These are phyloP conservation scores for Centroberyx gerrardi DNA, from an alignment of 2,797 vertebrate genomes.

Conservation along the genomic window DNA sequence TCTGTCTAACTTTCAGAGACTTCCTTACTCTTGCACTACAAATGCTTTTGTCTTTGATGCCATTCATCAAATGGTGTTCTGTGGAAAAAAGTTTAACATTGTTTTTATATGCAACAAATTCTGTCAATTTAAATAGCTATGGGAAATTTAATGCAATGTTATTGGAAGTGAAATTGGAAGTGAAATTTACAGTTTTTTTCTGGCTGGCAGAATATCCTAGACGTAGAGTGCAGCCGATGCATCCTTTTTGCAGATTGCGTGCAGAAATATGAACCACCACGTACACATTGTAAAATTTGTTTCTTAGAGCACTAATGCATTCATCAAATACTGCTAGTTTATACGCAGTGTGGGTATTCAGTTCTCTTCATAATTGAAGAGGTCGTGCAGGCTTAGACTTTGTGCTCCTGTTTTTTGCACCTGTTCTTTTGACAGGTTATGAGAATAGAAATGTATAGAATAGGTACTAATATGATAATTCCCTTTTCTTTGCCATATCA, in stretches of 20 bases:
- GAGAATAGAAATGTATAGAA: background rate
- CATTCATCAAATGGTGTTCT: background rate
- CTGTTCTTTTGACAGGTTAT: background rate
- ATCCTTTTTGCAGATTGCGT: constrained; percentile 29
- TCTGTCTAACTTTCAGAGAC: background rate
- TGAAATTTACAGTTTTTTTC: constrained; percentile 24
- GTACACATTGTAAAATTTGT: constrained; percentile 9
- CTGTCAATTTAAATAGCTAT: background rate
- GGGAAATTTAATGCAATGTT: constrained; percentile 15
- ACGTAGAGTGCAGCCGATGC: constrained; percentile 7
- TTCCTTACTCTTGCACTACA: background rate
- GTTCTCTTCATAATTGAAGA: constrained; percentile 24
- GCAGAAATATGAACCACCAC: constrained; percentile 39
- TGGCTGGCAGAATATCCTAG: constrained; percentile 30
- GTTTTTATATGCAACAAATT: constrained; percentile 12
- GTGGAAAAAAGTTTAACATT: background rate
- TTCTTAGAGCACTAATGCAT: background rate
- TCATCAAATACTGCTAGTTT: constrained; percentile 14
- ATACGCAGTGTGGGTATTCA: constrained; percentile 11
- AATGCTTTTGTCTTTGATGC: background rate
- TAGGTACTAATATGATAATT: background rate
- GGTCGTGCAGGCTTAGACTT: constrained; percentile 11
- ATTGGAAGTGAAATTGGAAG: constrained; percentile 28
- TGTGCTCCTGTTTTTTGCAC: background rate
- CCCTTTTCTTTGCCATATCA: constrained; percentile 19